Evolutionary conservation across 2,888 invertebrate species (phyloP), one percentile per base, ranked within the genome.

Genomic region (Cenopis cana): DNA sequence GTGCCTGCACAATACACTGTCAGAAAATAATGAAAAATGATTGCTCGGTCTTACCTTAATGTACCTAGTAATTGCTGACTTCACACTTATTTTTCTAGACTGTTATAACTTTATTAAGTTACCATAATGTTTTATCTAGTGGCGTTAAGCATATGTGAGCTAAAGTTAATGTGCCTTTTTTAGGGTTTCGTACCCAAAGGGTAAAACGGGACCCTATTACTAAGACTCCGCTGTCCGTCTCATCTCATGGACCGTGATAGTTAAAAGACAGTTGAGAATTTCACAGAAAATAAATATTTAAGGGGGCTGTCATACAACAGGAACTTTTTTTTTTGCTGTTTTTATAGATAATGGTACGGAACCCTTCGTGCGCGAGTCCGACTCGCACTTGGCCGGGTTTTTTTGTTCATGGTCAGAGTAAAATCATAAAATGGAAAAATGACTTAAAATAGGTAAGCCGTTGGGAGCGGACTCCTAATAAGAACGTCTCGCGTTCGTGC

Each of bases 1-100:
- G 10, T 29, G 24, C 20, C 38, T 20, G 61, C 38, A 50, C 56
- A 54, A 69, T 74, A 72, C 38, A 59, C 56, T 72, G 67, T 65
- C 67, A 56, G 54, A 61, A 55, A 18, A 41, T 65, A 49, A 60
- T 52, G 52, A 67, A 38, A 52, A 61, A 67, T 71, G 18, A 59
- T 54, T 52, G 50, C 29, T 68, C 24, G 60, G 41, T 60, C 54
- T 68, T 61, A 29, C 61, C 20, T 14, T 55, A 41, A 55, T 9
- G 49, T 11, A 18, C 24, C 14, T 11, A 12, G 49, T 54, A 29
- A 57, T 52, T 60, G 52, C 20, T 33, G 12, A 46, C 49, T 56
- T 38, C 50, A 24, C 49, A 17, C 38, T 52, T 50, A 36, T 50
- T 24, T 67, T 50, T 56, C 38, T 64, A n/a, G 8, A 24, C 9